Evolutionary conservation across 2,888 invertebrate genomes (phyloP), one percentile per base, ranked within the genome.

Genomic region (Linyphia triangularis): DNA sequence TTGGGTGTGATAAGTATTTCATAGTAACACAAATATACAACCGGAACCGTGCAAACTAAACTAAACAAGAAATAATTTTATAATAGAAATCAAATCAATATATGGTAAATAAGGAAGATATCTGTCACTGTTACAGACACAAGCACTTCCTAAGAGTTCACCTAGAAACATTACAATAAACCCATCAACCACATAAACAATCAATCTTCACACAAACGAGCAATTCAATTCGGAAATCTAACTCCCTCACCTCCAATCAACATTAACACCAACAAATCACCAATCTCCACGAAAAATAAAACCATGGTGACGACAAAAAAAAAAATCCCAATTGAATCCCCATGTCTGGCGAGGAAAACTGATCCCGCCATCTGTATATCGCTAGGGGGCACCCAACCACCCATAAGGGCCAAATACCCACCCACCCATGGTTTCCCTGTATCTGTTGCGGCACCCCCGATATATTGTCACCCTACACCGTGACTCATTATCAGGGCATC

Each of bases 381-480:
- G 67, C 81, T 24, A 59, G 37, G 81, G 30, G 40, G 10, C 33
- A 9, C 37, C 28, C 30, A 69, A 79, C 69, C 57, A 61, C 28
- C 63, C 65, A 28, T 5, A 0, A 37, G 63, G 78, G n/a, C n/a
- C n/a, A n/a, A n/a, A n/a, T n/a, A n/a, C n/a, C 5, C n/a, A 51
- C 51, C 51, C 51, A 16, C 9, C 51, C 0, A 3, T 51, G 59
- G 81, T 81, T 81, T 59, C 81, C 81, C 26, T 5, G 59, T 69
- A 59, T 70, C 70, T 70, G 72, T 72, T 63, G 70, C 22, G 72
- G 82, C 22, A 9, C 61, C 72, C 59, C 72, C 82, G 37, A n/a
- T n/a, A 43, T 72, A 82, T 82, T 82, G 82, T 82, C 82, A 72
- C 63, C 61, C 63, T 70, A 81, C 70, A 81, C 70, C 81, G 57